Base-by-base conservation (phyloP, 2,797 vertebrate species). In the Sciaenops ocellatus region DNA sequence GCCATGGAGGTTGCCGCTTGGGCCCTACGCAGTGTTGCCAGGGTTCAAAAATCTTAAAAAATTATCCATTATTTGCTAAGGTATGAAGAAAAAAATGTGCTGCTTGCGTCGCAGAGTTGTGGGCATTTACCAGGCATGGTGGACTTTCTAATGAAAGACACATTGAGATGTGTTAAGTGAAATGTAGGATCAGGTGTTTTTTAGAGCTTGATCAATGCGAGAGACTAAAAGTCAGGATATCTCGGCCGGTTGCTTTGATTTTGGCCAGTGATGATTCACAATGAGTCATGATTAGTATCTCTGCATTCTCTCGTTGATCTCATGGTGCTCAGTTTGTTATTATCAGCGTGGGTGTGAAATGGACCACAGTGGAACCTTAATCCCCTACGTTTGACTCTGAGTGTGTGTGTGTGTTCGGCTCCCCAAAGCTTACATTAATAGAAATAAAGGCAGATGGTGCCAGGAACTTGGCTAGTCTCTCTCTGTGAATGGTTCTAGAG, bases 381-480 rank as follows among this genome's bases (percentile, higher is more conserved):
- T 81, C 73, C n/a, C n/a, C 24, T 30, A 44, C 57, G 20, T 73
- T 51, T 73, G 42, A 59, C 24, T 76, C 13, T 17, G 24, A 63
- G 20, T 80, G 67, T 83, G 69, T 24, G 59, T 82, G 38, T 66
- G 59, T 59, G 42, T 73, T 65, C 48, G 12, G 46, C 73, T 73
- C 48, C 20, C 44, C 44, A 20, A 55, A 82, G 65, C 51, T 81
- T 41, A 76, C 51, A 76, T 61, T 66, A 54, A 82, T 47, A 30
- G 48, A 59, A 86, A 80, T 71, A 69, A 73, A 80, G 48, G 63
- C 75, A 57, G 73, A 84, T 69, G 65, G 51, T 87, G 71, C 73
- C 69, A 78, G 72, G 51, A 74, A 79, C 80, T 78, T 87, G 78
- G 78, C 67, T 55, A 54, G 68, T 87, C 70, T 80, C 64, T 72